Evolutionary conservation across 2,113 vertebrate species (phyloP), one percentile per base, ranked within the genome.

Genomic region (Numida meleagris): DNA sequence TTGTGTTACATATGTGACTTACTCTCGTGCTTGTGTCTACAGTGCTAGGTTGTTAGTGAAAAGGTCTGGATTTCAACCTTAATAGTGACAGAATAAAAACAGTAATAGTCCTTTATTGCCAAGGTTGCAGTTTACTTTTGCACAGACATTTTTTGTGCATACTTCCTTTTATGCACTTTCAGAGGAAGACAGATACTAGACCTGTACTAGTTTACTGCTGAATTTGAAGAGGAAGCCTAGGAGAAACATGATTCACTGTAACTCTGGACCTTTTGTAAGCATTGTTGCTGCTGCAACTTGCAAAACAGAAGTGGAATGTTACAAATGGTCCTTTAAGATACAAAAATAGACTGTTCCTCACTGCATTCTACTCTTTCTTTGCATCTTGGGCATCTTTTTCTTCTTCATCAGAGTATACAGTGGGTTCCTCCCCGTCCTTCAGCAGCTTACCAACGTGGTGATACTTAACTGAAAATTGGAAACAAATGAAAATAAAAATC

Each of bases 361-460:
- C 57, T 36, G 90, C 65, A 85, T 33, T 87, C 96, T 96, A 98
- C 61, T 98, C 97, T 79, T 97, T 97, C 94, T 98, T 98, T 90
- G 88, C 92, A 79, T 97, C 92, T 58, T 70, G 89, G 85, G 84
- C 93, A 70, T 97, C 97, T 90, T 98, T 89, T 75, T 95, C 95
- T 3, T 99, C 99, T 18, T 99, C 99, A 46, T 99, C 99, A 1
- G 99, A 99, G 97, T 99, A 99, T 79, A 99, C 98, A 3, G 98
- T 98, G 7, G 98, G 98, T 46, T 99, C 98, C 78, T 99, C 99
- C 13, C 99, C 99, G 0, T 98, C 98, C 84, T 98, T 99, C 98
- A 99, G 97, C 68, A 99, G 99, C 84, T 99, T 99, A 76, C 99
- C 99, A 59, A 99, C 91, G 8, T 99, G 98, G 97, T 99, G 98